phyloP scores from a whole-genome alignment of 30 jellyfish, hydroid and myxozoan species.

The Catostylus mosaicus region DNA sequence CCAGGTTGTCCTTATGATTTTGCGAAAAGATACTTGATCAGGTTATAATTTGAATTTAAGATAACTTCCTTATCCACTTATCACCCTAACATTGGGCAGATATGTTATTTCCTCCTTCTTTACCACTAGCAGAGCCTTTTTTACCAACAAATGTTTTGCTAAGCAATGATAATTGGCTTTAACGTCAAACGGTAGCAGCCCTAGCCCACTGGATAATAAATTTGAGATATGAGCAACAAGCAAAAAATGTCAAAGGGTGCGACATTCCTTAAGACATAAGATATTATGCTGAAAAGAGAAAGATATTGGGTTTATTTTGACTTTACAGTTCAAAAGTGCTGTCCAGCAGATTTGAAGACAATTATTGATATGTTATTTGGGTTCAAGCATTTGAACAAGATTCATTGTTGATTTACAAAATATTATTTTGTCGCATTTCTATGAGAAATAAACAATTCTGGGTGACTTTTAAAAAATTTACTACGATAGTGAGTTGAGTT shows the following conservation, averaged over 20 bases:
- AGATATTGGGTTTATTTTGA: background rate
- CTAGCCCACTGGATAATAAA: background rate
- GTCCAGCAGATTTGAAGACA: background rate
- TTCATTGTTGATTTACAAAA: background rate
- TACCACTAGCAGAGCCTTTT: slow-evolving; percentile 3
- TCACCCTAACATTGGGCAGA: slow-evolving; percentile 2
- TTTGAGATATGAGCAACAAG: background rate
- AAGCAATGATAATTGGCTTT: background rate
- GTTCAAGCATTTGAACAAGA: background rate
- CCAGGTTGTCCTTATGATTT: background rate
- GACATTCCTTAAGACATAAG: background rate
- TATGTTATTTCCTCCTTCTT: slow-evolving; percentile 1
- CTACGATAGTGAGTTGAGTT: too few relatives aligned
- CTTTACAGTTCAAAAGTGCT: background rate
- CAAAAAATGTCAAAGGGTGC: slow-evolving; percentile 3
- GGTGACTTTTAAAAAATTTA: too few relatives aligned
- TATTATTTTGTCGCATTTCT: background rate
- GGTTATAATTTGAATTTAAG: background rate
- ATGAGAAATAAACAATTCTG: too few relatives aligned
- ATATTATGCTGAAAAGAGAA: background rate
- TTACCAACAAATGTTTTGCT: background rate
- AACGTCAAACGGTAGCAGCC: background rate
- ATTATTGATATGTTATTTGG: background rate
- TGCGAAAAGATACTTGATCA: background rate
- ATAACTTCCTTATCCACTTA: slow-evolving; percentile 11